phyloP scores from a whole-genome alignment of 1,140 invertebrate genomes.

The Apolygus lucorum region DNA sequence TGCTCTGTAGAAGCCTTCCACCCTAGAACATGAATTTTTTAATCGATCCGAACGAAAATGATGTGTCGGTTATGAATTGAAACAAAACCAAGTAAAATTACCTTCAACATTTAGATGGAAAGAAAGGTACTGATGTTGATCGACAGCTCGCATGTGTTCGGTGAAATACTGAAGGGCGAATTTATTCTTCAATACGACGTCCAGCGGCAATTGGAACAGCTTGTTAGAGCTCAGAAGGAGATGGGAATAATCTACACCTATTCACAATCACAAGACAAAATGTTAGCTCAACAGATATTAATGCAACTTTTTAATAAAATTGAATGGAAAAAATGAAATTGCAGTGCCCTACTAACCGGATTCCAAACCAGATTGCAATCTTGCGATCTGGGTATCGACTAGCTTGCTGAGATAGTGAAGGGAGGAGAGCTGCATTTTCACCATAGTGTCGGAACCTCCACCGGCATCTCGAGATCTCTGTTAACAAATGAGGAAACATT shows the following conservation, averaged over 20 bases:
- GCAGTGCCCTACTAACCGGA: too few species aligned
- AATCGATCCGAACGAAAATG: neutral
- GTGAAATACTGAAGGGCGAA: constrained; percentile 72
- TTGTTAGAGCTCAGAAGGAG: constrained; percentile 48
- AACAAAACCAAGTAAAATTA: constrained; percentile 27
- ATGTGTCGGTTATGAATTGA: neutral
- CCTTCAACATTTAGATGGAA: constrained; percentile 77
- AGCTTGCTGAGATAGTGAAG: constrained; percentile 70
- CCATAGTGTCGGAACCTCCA: constrained; percentile 67
- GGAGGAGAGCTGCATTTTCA: constrained; percentile 84
- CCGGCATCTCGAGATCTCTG: constrained; percentile 73
- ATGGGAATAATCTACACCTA: constrained; percentile 42
- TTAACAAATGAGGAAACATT: neutral
- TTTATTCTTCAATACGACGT: constrained; percentile 71
- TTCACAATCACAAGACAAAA: neutral
- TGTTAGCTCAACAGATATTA: neutral
- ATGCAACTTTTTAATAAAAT: constrained; percentile 39
- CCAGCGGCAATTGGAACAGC: constrained; percentile 59
- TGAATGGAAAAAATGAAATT: too few species aligned
- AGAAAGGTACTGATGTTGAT: constrained; percentile 63
- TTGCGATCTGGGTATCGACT: constrained; percentile 55
- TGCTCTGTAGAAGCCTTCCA: constrained; percentile 70
- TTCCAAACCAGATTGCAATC: constrained; percentile 50
- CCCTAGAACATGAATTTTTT: too few species aligned
- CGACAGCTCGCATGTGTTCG: constrained; percentile 66